These are phyloP conservation scores for Epirrhoe tristata DNA, from an alignment of 2,888 invertebrate species.

Conservation along the genomic window DNA sequence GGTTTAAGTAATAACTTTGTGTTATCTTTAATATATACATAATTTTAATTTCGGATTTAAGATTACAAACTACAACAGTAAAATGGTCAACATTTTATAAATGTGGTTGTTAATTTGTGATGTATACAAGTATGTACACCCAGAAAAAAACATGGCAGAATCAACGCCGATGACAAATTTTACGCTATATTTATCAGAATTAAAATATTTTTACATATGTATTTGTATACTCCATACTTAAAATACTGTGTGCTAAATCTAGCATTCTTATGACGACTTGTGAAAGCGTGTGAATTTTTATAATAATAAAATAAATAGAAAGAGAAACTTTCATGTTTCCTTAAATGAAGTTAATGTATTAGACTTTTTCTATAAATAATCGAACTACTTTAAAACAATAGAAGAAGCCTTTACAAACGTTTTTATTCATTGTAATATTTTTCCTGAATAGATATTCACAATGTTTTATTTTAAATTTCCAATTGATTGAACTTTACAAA, in stretches of 20 bases:
- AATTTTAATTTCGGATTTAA: constrained; percentile 6
- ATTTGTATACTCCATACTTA: constrained; percentile 26
- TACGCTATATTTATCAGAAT: constrained; percentile 6
- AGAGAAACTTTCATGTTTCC: constrained; percentile 14
- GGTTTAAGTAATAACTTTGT: constrained; percentile 2
- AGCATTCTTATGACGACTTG: constrained; percentile 14
- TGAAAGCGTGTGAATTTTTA: constrained; percentile 17
- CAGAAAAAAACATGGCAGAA: constrained; percentile 12
- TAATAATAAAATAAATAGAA: constrained; percentile 28
- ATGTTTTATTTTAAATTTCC: not conserved
- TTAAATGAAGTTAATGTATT: constrained; percentile 16
- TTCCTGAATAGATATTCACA: not conserved
- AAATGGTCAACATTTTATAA: constrained; percentile 40
- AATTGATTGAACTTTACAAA: not conserved
- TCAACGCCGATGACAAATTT: constrained; percentile 8
- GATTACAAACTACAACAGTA: constrained; percentile 25
- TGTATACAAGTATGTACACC: constrained; percentile 40
- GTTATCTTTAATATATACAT: constrained; percentile 15
- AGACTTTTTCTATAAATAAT: constrained; percentile 11
- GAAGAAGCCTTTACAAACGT: constrained; percentile 13
- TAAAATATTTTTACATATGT: constrained; percentile 5
- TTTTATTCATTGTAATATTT: not conserved
- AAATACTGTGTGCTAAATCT: constrained; percentile 42
- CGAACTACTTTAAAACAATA: constrained; percentile 12
- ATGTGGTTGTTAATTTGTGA: constrained; percentile 46